Evolutionary conservation across 2,113 vertebrate species (phyloP), one percentile per base, ranked within the genome.

Genomic region (Coregonus clupeaformis): DNA sequence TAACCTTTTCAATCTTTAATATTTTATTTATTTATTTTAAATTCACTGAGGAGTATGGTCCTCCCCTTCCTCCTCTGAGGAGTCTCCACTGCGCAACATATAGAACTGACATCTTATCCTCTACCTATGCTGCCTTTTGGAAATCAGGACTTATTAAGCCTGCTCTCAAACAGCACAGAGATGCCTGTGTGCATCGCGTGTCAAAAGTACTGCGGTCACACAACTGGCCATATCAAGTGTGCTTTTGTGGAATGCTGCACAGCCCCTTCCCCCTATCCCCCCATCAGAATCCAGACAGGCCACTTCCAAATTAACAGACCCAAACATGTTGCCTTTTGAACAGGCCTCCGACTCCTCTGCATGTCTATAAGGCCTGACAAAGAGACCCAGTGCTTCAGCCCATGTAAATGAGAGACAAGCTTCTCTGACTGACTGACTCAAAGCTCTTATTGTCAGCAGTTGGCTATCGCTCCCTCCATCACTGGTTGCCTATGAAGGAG

Each of bases 371-470:
- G 2, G 9, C 25, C 64, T 22, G 20, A 24, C 57, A 60, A 60
- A 60, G 57, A 11, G 57, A 7, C 57, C 3, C 57, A 60, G 57
- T 24, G 18, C 57, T 16, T 24, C 6, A 22, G 57, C 57, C 6
- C 57, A 22, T 60, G 6, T 60, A 22, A 60, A 24, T 60, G 57
- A 22, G n/a, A 22, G 20, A 22, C 57, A 9, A 22, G 20, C 57
- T 60, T 22, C n/a, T 22, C 57, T 3, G n/a, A 22, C 18, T 16
- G 49, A 52, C 49, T 52, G 49, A 52, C 20, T 60, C 57, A 60
- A 60, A 60, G 86, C 80, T 83, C 74, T 80, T 76, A 88, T 90
- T 91, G 89, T 91, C 68, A 78, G 68, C 72, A 71, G 77, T 87
- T 81, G 68, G 69, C 72, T 75, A 81, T 85, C 16, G 14, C 13